Conservation (phyloP, 2,797 vertebrate species). For the Pangasius sanitwongsei region DNA sequence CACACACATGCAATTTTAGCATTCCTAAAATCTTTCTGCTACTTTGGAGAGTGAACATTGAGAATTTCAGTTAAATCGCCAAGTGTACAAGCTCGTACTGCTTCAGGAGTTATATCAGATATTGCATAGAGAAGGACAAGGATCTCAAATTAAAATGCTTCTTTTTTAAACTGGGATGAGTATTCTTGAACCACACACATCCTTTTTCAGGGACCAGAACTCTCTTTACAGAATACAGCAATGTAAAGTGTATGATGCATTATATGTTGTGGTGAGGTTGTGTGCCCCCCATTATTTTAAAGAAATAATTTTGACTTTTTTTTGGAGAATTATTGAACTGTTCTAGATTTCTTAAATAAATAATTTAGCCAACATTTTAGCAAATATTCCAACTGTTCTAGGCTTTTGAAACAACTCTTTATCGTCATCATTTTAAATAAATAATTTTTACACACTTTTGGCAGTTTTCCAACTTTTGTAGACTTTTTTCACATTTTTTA, state of each 20-base stretch:
- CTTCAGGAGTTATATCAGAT: background rate
- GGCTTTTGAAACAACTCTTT: background rate
- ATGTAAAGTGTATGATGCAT: background rate
- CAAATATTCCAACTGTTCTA: background rate
- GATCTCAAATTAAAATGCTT: background rate
- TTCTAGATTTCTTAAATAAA: background rate
- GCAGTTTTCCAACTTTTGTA: background rate
- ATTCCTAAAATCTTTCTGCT: background rate
- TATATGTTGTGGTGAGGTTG: background rate
- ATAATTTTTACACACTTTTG: background rate
- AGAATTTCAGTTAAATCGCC: background rate
- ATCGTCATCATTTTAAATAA: background rate
- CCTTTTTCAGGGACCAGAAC: too few relatives aligned
- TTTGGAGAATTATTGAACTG: background rate
- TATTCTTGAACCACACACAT: background rate
- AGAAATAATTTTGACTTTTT: background rate
- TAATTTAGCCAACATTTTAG: background rate
- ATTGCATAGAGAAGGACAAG: background rate
- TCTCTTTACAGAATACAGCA: background rate
- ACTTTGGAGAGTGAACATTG: background rate
- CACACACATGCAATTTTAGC: background rate
- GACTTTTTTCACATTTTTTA: background rate
- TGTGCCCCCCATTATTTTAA: background rate
- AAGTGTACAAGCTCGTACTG: background rate
- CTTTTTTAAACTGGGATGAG: background rate